A percentile compares a stretch with the other conserved stretches of the same genome.
Evolutionary conservation across 2,888 invertebrate species (phyloP).

Genomic region (Myopa testacea): DNA sequence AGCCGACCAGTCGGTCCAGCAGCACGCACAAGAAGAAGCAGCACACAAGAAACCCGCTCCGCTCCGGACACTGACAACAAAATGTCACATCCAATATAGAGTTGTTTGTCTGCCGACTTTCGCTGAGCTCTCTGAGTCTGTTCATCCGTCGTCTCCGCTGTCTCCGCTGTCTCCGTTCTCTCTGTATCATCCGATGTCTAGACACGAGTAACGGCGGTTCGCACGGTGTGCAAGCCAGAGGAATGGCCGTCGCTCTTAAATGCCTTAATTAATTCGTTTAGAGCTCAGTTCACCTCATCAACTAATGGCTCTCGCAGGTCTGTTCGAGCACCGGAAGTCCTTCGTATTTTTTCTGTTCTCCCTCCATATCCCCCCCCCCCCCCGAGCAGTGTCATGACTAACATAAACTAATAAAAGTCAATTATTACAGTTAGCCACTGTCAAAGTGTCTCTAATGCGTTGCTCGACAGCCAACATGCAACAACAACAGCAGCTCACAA

Average conservation of each 20-base stretch:
- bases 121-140: background rate
- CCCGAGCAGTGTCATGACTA: too few species aligned
- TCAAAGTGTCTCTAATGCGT: slow-evolving; percentile 32
- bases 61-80: slow-evolving; percentile 43
- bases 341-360: background rate
- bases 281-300: slow-evolving; percentile 1
- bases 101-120: slow-evolving; percentile 23
- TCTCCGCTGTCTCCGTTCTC: background rate
- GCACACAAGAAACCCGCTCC: background rate
- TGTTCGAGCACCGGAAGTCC: background rate
- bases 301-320: background rate
- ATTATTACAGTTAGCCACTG: slow-evolving; percentile 31
- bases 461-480: slow-evolving; percentile 14
- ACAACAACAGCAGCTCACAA: background rate
- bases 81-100: slow-evolving; percentile 43
- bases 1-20: too few species aligned
- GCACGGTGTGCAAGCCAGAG: background rate
- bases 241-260: background rate
- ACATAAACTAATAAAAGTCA: slow-evolving; percentile 31
- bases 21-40: too few species aligned
- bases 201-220: background rate
- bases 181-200: background rate
- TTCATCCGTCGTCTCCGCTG: too few species aligned
- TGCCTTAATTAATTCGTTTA: slow-evolving; percentile 26
- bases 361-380: too few species aligned